Base-by-base conservation (phyloP, 2,113 vertebrate genomes). In the Amazona guildingii region DNA sequence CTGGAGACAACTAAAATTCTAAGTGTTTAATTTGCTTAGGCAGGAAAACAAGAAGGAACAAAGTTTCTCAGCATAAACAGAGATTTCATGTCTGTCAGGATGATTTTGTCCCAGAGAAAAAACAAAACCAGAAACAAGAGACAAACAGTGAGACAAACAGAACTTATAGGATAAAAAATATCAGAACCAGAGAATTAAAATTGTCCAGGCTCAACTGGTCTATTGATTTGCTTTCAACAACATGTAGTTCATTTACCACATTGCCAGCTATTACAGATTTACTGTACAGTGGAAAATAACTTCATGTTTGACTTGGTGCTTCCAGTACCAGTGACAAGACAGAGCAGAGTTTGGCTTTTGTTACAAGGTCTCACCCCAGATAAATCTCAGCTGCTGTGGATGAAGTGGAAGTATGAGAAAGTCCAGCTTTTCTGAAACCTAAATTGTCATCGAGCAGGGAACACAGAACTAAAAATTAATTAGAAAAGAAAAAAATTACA, bases 21-120 rank as follows among this genome's bases (percentile, higher is more conserved):
- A 86, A 88, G 57, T 62, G 77, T 81, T 86, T 93, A 44, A 87
- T 89, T 86, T 88, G 44, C 74, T 94, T 86, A 92, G 78, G 69
- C 62, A 82, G 83, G 44, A 86, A 93, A 96, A 76, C 39, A 76
- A 15, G 37, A 77, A 88, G 80, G 74, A 92, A 89, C 69, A 72
- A 95, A 84, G 81, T 92, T 93, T 88, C 59, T 92, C 33, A 17
- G 27, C 7, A 6, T 93, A 90, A 94, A 88, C 76, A 92, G 46
- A 88, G 59, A 49, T 72, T 86, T 77, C 35, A 27, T 64, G 18
- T 86, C 59, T 86, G 66, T 82, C 80, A 89, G 67, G 49, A 41
- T 82, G 74, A 82, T 92, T 96, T 94, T 82, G 6, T 78, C 64
- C 31, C 51, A 52, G 51, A 68, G 41, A 6, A 13, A 52, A 54